Percentiles rank a stretch among this genome's conserved stretches.
These are phyloP conservation scores for Mizuhopecten yessoensis DNA, from an alignment of 1,140 invertebrate genomes.

Conservation along the genomic window DNA sequence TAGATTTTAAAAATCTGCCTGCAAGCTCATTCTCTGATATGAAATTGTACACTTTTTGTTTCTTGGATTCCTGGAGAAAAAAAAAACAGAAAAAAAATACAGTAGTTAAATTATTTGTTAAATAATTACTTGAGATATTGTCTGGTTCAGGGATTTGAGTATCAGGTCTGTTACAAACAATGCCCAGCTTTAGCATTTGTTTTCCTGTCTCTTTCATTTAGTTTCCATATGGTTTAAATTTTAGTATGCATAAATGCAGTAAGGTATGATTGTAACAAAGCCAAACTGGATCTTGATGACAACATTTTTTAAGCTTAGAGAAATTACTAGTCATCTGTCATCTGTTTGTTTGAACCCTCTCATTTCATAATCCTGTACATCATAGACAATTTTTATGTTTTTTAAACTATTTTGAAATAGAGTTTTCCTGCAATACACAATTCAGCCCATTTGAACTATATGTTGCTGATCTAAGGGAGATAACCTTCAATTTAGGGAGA, in stretches of 20 bases:
- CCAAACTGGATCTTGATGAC: background rate
- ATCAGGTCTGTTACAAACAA: background rate
- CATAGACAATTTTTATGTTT: too few relatives aligned
- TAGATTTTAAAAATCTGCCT: too few relatives aligned
- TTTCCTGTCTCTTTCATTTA: background rate
- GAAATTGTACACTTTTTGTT: too few relatives aligned
- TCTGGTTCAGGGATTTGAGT: too few relatives aligned
- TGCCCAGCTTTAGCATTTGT: background rate
- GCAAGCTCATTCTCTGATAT: too few relatives aligned
- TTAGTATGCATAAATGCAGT: too few relatives aligned
- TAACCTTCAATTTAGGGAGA: background rate
- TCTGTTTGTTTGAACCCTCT: too few relatives aligned
- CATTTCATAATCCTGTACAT: too few relatives aligned
- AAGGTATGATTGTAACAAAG: background rate
- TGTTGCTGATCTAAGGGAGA: background rate
- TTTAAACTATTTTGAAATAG: too few relatives aligned
- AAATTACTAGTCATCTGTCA: slow-evolving; percentile 23
- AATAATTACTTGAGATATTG: background rate
- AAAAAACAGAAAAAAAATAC: background rate
- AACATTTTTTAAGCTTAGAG: background rate
- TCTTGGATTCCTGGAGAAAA: background rate
- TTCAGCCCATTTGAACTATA: background rate
- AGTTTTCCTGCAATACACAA: too few relatives aligned
- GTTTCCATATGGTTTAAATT: background rate
- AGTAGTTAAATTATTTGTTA: background rate